Evolutionary conservation across 1,140 invertebrate species (phyloP).

Genomic region (Aplysia californica): DNA sequence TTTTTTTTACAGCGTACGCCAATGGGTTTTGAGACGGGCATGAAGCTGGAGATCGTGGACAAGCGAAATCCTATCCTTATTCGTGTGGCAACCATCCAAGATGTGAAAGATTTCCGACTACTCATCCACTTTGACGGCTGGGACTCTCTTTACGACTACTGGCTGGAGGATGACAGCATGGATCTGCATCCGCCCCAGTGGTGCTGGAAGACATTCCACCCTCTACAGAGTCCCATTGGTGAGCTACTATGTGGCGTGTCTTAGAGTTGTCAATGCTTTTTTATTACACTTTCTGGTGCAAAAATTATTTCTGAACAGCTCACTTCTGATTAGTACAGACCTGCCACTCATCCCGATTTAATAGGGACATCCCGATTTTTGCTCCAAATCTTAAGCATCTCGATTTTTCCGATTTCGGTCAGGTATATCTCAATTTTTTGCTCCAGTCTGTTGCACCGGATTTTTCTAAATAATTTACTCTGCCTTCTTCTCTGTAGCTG

Average conservation of each 20-base stretch:
- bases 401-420: no score
- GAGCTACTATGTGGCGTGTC: no score
- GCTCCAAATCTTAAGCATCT: no score
- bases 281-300: no score
- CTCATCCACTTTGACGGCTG: slow-evolving; percentile 93
- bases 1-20: slow-evolving; percentile 58
- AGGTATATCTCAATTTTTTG: no score
- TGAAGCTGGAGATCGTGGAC: slow-evolving; percentile 64
- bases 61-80: slow-evolving; percentile 82
- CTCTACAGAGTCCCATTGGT: slow-evolving; percentile 80
- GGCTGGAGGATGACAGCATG: slow-evolving; percentile 74
- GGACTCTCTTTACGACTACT: slow-evolving; percentile 86
- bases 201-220: slow-evolving; percentile 83
- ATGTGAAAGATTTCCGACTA: slow-evolving; percentile 84
- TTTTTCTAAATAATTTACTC: no score
- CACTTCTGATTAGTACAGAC: no score
- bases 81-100: slow-evolving; percentile 85
- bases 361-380: no score
- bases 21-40: slow-evolving; percentile 57
- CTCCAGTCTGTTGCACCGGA: no score
- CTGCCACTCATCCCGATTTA: no score
- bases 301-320: no score
- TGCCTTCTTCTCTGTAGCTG: not conserved
- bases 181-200: slow-evolving; percentile 65
- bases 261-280: no score